These are phyloP conservation scores for Sialis fuliginosa DNA, from an alignment of 2,888 invertebrate species.

Conservation along the genomic window DNA sequence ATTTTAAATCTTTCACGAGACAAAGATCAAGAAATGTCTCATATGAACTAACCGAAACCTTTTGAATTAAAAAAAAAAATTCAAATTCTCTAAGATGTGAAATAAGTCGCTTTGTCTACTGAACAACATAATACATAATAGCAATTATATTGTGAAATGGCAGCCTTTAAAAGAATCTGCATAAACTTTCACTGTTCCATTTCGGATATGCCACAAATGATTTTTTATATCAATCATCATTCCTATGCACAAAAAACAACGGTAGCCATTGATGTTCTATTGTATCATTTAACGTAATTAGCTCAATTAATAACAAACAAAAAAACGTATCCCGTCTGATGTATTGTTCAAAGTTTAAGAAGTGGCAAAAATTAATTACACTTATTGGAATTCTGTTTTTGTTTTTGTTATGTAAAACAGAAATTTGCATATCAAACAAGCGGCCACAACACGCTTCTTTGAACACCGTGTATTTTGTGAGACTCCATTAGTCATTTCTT, in stretches of 20 bases:
- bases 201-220: not conserved
- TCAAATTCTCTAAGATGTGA: too few relatives aligned
- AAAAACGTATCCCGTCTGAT: not conserved
- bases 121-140: too few relatives aligned
- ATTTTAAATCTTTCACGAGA: too few relatives aligned
- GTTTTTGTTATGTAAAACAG: not conserved
- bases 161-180: too few relatives aligned
- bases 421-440: not conserved
- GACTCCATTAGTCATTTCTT: too few relatives aligned
- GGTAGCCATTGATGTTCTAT: slow-evolving; percentile 5
- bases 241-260: not conserved
- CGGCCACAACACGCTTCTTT: not conserved
- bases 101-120: too few relatives aligned
- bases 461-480: too few relatives aligned
- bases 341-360: not conserved
- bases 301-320: slow-evolving; percentile 3
- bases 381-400: not conserved
- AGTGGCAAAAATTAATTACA: slow-evolving; percentile 1
- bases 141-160: too few relatives aligned
- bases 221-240: too few relatives aligned
- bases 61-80: too few relatives aligned
- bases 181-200: not conserved
- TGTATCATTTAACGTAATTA: slow-evolving; percentile 5
- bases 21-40: too few relatives aligned
- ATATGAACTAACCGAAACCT: too few relatives aligned